Evolutionary conservation across 2,797 vertebrate genomes (phyloP), one percentile per base, ranked within the genome.

Genomic region (Hybognathus amarus): DNA sequence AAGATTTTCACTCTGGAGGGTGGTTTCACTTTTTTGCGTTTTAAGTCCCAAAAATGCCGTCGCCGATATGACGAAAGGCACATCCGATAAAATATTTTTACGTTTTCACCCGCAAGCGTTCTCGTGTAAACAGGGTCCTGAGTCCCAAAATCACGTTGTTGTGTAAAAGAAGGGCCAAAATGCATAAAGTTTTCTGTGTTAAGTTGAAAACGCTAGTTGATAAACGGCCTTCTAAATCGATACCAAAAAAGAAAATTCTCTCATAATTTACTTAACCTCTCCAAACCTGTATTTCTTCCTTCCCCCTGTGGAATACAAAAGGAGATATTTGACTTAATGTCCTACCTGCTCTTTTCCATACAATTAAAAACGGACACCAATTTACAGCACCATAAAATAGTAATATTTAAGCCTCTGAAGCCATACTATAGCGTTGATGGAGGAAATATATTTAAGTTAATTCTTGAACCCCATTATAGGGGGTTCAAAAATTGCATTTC

Each of bases 81-180:
- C n/a, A n/a, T n/a, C n/a, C n/a, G n/a, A n/a, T n/a, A n/a, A n/a
- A n/a, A n/a, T n/a, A n/a, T n/a, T n/a, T n/a, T n/a, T n/a, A n/a
- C n/a, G n/a, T n/a, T n/a, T n/a, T n/a, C n/a, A n/a, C n/a, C n/a
- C n/a, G n/a, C n/a, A n/a, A n/a, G n/a, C n/a, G n/a, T n/a, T n/a
- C n/a, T n/a, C n/a, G n/a, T n/a, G n/a, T n/a, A n/a, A n/a, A n/a
- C n/a, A n/a, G n/a, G n/a, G n/a, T n/a, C n/a, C n/a, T n/a, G n/a
- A n/a, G n/a, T 1, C 12, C 2, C 22, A n/a, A 56, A 11, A n/a
- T 10, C 0, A 4, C 0, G 4, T 59, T 56, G 10, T n/a, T n/a
- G 9, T n/a, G n/a, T 27, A 61, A 61, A 12, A 22, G n/a, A 61
- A 13, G 2, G 5, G n/a, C 11, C 56, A 27, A 24, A 59, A 4